These are phyloP conservation scores for Abscondita cerata DNA, from an alignment of 2,888 invertebrate genomes.

Conservation along the genomic window DNA sequence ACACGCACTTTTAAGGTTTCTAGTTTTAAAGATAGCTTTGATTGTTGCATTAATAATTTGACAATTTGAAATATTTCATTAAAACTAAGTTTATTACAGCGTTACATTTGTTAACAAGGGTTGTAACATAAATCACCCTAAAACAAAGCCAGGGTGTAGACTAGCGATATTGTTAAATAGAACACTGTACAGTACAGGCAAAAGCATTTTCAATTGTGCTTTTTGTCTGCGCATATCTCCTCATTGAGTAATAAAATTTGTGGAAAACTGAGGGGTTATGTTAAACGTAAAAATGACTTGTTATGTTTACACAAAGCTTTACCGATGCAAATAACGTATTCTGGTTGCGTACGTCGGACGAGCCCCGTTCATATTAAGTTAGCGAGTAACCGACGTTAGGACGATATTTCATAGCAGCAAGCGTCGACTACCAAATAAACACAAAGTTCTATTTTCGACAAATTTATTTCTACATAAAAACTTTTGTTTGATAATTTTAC, in stretches of 20 bases:
- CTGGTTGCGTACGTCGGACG: conserved; percentile 45
- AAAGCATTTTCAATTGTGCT: conserved; percentile 25
- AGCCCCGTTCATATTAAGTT: conserved; percentile 47
- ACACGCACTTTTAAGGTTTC: too few relatives aligned
- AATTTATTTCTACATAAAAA: conserved; percentile 29
- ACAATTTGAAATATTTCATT: conserved; percentile 10
- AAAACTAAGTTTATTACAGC: conserved; percentile 29
- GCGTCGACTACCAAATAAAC: conserved; percentile 49
- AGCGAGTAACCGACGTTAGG: conserved; percentile 48
- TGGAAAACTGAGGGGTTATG: conserved; percentile 25
- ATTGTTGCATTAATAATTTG: conserved; percentile 2
- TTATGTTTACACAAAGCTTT: conserved; percentile 35
- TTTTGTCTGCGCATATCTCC: conserved; percentile 19
- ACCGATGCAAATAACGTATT: conserved; percentile 42
- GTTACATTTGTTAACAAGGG: conserved; percentile 31
- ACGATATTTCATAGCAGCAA: conserved; percentile 49
- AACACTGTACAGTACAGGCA: conserved; percentile 16
- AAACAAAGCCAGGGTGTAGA: conserved; percentile 33
- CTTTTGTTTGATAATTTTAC: conserved; percentile 4
- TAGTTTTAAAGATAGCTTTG: neutral
- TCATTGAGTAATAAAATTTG: conserved; percentile 30
- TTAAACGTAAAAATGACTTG: conserved; percentile 32
- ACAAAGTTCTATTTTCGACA: conserved; percentile 36
- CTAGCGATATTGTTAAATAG: conserved; percentile 30
- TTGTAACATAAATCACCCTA: conserved; percentile 28